Base-by-base conservation (phyloP, 2,888 invertebrate species). In the Achlya flavicornis region DNA sequence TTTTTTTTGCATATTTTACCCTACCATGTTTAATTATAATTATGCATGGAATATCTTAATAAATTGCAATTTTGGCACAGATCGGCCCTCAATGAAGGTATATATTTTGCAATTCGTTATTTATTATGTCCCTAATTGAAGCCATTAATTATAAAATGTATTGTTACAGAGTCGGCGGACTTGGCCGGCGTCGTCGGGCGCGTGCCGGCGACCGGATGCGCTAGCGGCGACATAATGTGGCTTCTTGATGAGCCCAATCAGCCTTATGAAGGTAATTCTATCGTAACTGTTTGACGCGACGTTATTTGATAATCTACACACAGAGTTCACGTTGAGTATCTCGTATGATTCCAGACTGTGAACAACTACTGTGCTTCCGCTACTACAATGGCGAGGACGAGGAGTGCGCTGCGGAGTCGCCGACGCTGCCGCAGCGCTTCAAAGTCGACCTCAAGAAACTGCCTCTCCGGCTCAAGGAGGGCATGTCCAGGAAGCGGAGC, bases 311-410 rank as follows among this genome's bases (percentile, higher is more conserved):
- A 48, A 48, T 53, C 53, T 53, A 19, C 6, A 19, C 10, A 19
- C n/a, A 14, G n/a, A 19, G 53, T 3, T 53, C 53, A 53, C 53
- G 26, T 43, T 43, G 7, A 8, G 38, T 58, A 62, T 64, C 63
- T 33, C 4, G 57, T 70, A 33, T 61, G 48, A 63, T 95, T 95
- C 69, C 94, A 96, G 96, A 96, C 85, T 95, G 95, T 84, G 95
- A 95, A 84, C 96, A 95, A 84, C 91, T 96, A 71, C 92, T 96
- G 73, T 96, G 96, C 84, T 96, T 96, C 86, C 96, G 96, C 62
- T 96, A 96, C 89, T 96, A 95, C 90, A 95, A 95, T 88, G 95
- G 95, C 72, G 92, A 95, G 66, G 94, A 94, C 69, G 93, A 95
- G 76, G 95, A 95, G 76, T 95, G 95, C 82, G 92, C 95, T 72